A percentile compares a stretch with the other conserved stretches of the same genome.
Conservation (phyloP, 2,888 invertebrate species). For the Calameuta idolon region DNA sequence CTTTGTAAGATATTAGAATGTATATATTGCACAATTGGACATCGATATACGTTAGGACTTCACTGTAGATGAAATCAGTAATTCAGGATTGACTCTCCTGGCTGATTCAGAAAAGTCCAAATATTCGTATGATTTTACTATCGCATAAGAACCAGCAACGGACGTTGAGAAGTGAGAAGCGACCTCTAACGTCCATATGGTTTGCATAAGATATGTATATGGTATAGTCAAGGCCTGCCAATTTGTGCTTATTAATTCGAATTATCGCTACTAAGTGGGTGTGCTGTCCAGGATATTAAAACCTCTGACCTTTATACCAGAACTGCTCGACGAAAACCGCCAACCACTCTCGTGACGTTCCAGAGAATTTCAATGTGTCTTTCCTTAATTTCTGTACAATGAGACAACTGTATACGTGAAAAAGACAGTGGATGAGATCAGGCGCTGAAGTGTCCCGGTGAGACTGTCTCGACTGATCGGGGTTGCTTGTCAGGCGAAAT, state of each 20-base stretch:
- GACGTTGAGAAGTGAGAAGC: not conserved
- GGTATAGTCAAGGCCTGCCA: conserved; percentile 49
- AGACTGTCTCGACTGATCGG: not conserved
- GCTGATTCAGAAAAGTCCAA: not conserved
- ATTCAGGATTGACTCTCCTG: not conserved
- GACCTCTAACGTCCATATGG: not conserved
- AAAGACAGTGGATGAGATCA: not conserved
- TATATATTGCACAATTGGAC: not conserved
- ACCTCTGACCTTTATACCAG: conserved; percentile 55
- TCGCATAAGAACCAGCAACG: not conserved
- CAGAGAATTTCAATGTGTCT: not conserved
- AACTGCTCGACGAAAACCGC: conserved; percentile 21
- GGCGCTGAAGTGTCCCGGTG: not conserved
- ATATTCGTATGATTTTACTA: not conserved
- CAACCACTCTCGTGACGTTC: not conserved
- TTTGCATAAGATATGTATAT: not conserved
- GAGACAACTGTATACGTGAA: not conserved
- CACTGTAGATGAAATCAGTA: not conserved
- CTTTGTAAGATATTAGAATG: not conserved
- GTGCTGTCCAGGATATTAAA: conserved; percentile 63
- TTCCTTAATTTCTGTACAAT: too few relatives aligned
- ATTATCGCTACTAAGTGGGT: conserved; percentile 62
- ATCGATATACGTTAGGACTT: not conserved
- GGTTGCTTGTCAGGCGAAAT: not conserved
- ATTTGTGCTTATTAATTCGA: conserved; percentile 65